A percentile compares a stretch with the other conserved stretches of the same genome.
phyloP scores from a whole-genome alignment of 2,888 invertebrate genomes.

The Panzeria rudis region DNA sequence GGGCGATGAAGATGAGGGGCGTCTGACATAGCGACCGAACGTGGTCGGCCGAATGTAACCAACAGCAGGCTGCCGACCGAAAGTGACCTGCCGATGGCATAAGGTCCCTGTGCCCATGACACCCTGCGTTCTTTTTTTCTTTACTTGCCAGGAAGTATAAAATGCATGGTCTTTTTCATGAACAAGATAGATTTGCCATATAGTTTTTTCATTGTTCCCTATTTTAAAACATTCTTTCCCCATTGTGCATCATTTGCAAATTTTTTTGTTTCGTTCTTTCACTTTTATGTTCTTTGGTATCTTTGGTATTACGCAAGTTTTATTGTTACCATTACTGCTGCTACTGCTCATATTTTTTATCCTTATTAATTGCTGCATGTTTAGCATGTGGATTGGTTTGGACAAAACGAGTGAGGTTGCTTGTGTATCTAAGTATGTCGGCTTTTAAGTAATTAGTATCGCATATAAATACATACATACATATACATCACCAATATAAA shows the following conservation, averaged over 20 bases:
- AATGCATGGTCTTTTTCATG: too few species aligned
- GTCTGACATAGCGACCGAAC: too few species aligned
- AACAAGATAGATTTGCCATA: too few species aligned
- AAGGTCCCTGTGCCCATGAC: too few species aligned
- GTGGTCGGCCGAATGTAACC: too few species aligned
- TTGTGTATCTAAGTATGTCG: constrained; percentile 4
- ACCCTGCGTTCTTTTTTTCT: too few species aligned
- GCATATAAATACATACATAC: background rate
- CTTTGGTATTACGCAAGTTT: constrained; percentile 43
- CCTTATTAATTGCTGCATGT: constrained; percentile 56
- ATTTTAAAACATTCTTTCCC: background rate
- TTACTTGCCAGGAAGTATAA: too few species aligned
- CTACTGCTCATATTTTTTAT: constrained; percentile 38
- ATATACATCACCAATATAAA: constrained; percentile 8
- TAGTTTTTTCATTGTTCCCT: too few species aligned
- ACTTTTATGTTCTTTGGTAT: constrained; percentile 20
- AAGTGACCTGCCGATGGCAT: too few species aligned
- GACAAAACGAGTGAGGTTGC: background rate
- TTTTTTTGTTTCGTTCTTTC: background rate
- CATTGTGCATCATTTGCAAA: constrained; percentile 18
- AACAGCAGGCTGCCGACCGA: too few species aligned
- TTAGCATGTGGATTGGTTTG: constrained; percentile 42
- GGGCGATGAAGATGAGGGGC: too few species aligned
- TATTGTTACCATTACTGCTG: constrained; percentile 42
- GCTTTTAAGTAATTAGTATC: constrained; percentile 18